Evolutionary conservation across 2,797 vertebrate species (phyloP).

Genomic region (Argentina silus): DNA sequence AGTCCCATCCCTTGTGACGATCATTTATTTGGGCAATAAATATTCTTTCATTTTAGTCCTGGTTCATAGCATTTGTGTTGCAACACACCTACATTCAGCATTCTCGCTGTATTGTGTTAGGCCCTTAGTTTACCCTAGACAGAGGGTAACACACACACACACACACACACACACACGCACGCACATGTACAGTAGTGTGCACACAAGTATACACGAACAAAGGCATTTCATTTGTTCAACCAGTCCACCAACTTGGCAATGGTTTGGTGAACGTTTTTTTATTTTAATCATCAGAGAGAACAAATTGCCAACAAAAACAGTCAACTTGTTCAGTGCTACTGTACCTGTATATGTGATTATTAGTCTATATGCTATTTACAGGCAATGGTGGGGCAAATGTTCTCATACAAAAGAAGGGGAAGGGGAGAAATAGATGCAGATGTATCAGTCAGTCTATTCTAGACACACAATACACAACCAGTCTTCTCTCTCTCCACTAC

Average conservation of each 20-base stretch:
- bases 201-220: not conserved
- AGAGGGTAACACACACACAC: no score
- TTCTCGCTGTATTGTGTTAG: no score
- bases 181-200: not conserved
- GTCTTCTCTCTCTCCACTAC: not conserved
- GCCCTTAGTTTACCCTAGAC: no score
- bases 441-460: not conserved
- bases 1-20: no score
- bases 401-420: slow-evolving; percentile 1
- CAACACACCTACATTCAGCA: no score
- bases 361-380: slow-evolving; percentile 12
- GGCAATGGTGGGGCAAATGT: slow-evolving; percentile 7
- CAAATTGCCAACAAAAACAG: slow-evolving; percentile 4
- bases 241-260: not conserved
- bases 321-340: slow-evolving; percentile 2
- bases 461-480: not conserved
- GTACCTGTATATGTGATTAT: not conserved
- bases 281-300: slow-evolving; percentile 4
- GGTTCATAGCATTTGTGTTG: no score
- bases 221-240: not conserved
- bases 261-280: not conserved
- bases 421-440: slow-evolving; percentile 1
- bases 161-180: no score
- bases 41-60: no score
- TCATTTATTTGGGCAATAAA: no score